Conservation (phyloP, 1,140 invertebrate genomes). For the Drosophila persimilis region DNA sequence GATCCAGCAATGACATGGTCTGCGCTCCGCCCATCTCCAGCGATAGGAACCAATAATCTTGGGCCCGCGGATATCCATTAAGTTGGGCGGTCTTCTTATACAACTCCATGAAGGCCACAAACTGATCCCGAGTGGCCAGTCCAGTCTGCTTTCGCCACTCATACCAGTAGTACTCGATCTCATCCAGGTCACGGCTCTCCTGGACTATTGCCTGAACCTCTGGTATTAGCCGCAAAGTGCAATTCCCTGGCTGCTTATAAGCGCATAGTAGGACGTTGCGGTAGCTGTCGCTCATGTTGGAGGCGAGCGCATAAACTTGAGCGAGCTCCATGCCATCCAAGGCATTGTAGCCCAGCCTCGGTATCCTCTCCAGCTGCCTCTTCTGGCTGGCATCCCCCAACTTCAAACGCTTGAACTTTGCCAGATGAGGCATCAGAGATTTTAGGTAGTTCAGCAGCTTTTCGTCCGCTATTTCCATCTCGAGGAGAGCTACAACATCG, state of each 20-base stretch:
- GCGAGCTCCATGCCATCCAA: conserved; percentile 28
- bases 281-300: conserved; percentile 70
- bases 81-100: conserved; percentile 67
- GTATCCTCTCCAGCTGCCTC: conserved; percentile 48
- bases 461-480: conserved; percentile 59
- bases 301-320: conserved; percentile 45
- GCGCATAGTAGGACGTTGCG: conserved; percentile 59
- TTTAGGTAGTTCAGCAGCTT: conserved; percentile 53
- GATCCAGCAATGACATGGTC: conserved; percentile 40
- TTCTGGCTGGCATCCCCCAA: conserved; percentile 40
- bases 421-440: conserved; percentile 13
- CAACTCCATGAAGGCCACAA: conserved; percentile 67
- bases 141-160: conserved; percentile 69
- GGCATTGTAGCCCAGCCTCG: conserved; percentile 57
- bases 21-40: conserved; percentile 46
- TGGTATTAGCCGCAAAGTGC: conserved; percentile 63
- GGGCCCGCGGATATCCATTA: conserved; percentile 59
- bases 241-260: conserved; percentile 56
- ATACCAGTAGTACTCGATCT: conserved; percentile 78
- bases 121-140: conserved; percentile 43
- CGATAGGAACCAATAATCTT: conserved; percentile 72
- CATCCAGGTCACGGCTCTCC: conserved; percentile 49
- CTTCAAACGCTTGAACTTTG: conserved; percentile 56
- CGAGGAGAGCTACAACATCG: conserved; percentile 48
- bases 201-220: conserved; percentile 66